phyloP scores from a whole-genome alignment of 2,888 invertebrate species.

The Drosophila barbarae region DNA sequence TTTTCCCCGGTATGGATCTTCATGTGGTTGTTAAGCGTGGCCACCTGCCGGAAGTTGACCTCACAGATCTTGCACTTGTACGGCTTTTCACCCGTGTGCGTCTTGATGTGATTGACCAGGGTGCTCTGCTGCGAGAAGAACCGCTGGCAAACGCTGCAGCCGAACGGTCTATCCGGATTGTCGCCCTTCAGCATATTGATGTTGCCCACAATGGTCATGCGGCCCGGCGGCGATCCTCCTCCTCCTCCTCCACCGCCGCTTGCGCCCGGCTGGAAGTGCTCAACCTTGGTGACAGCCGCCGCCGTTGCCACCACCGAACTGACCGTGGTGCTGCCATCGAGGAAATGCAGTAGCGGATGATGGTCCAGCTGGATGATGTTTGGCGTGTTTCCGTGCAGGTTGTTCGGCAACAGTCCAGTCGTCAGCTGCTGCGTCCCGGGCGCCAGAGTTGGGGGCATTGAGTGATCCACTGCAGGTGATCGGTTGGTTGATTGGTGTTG shows the following conservation, averaged over 20 bases:
- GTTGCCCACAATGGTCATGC: slow-evolving; percentile 61
- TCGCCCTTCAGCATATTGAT: slow-evolving; percentile 66
- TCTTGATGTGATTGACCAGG: slow-evolving; percentile 76
- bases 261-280: slow-evolving; percentile 53
- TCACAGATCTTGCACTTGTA: slow-evolving; percentile 77
- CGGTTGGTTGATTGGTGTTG: slow-evolving; percentile 38
- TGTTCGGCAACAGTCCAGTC: slow-evolving; percentile 59
- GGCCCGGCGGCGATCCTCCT: slow-evolving; percentile 48
- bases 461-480: slow-evolving; percentile 60
- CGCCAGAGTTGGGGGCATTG: slow-evolving; percentile 61
- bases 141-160: slow-evolving; percentile 74
- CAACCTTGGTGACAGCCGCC: slow-evolving; percentile 58
- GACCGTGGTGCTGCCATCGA: slow-evolving; percentile 76
- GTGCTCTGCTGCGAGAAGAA: slow-evolving; percentile 78
- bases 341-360: slow-evolving; percentile 76
- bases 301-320: slow-evolving; percentile 73
- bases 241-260: slow-evolving; percentile 6
- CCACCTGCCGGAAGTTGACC: slow-evolving; percentile 75
- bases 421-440: slow-evolving; percentile 64
- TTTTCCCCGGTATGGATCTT: slow-evolving; percentile 77
- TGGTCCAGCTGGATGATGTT: slow-evolving; percentile 74
- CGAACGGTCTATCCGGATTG: slow-evolving; percentile 76
- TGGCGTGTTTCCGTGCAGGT: slow-evolving; percentile 67
- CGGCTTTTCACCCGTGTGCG: slow-evolving; percentile 77
- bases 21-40: slow-evolving; percentile 77